A percentile compares a stretch with the other conserved stretches of the same genome.
phyloP scores from a whole-genome alignment of 2,888 invertebrate genomes.

The Cephus nigrinus region DNA sequence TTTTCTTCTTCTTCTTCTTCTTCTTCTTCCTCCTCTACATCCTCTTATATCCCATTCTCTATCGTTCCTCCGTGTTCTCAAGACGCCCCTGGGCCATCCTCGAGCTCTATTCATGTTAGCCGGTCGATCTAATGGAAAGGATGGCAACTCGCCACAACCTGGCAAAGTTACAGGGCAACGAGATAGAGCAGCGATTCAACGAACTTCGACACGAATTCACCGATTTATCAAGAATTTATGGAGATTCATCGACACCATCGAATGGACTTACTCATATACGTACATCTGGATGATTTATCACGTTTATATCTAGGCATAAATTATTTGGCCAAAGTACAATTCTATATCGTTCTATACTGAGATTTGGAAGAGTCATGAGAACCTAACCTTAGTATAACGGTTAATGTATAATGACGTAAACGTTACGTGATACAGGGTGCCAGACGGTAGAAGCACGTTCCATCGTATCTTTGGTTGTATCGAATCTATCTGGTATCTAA shows the following conservation, averaged over 20 bases:
- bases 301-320: not conserved
- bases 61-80: slow-evolving; percentile 17
- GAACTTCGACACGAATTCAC: not conserved
- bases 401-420: not conserved
- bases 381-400: not conserved
- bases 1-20: slow-evolving; percentile 12
- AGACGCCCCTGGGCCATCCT: slow-evolving; percentile 20
- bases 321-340: not conserved
- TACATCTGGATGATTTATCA: not conserved
- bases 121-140: slow-evolving; percentile 20
- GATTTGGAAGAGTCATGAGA: not conserved
- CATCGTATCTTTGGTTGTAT: not conserved
- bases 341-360: not conserved
- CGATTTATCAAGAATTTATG: not conserved
- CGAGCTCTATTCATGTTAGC: not conserved
- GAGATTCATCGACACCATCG: not conserved
- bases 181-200: not conserved
- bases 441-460: not conserved
- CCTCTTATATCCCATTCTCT: slow-evolving; percentile 10
- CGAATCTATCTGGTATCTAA: not conserved
- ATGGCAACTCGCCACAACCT: slow-evolving; percentile 25
- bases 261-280: not conserved
- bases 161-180: not conserved
- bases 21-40: slow-evolving; percentile 9
- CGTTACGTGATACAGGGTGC: not conserved